Conservation (phyloP, 2,888 invertebrate species). For the Sericinus montela region DNA sequence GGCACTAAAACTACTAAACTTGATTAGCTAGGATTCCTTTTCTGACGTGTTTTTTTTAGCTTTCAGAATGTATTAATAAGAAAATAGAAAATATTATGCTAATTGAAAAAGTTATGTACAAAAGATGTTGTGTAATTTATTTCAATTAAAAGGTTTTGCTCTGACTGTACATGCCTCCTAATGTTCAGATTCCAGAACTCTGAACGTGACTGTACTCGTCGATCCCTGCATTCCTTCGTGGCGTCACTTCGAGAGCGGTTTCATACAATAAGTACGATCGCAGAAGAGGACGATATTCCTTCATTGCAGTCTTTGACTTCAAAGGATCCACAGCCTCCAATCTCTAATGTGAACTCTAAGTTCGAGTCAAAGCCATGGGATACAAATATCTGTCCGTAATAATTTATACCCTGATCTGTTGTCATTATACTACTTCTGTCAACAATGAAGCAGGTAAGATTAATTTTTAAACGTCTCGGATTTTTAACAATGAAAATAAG, state of each 20-base stretch:
- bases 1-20: no score
- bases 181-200: slow-evolving; percentile 4
- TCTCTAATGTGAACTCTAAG: no score
- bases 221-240: slow-evolving; percentile 12
- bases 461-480: background rate
- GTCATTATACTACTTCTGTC: slow-evolving; percentile 43
- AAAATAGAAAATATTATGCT: no score
- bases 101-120: background rate
- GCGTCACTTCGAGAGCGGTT: background rate
- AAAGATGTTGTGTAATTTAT: no score
- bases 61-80: no score
- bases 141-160: background rate
- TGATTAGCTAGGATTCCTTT: no score
- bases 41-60: no score
- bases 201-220: slow-evolving; percentile 11
- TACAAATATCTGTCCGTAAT: slow-evolving; percentile 37
- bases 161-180: slow-evolving; percentile 4
- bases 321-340: slow-evolving; percentile 22
- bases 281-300: slow-evolving; percentile 3
- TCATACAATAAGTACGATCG: background rate
- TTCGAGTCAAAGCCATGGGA: slow-evolving; percentile 42
- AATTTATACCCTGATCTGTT: slow-evolving; percentile 43
- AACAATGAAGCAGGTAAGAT: slow-evolving; percentile 43
- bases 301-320: slow-evolving; percentile 33
- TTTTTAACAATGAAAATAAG: no score